These are phyloP conservation scores for Panopea generosa DNA, from an alignment of 2,888 invertebrate species.

Conservation along the genomic window DNA sequence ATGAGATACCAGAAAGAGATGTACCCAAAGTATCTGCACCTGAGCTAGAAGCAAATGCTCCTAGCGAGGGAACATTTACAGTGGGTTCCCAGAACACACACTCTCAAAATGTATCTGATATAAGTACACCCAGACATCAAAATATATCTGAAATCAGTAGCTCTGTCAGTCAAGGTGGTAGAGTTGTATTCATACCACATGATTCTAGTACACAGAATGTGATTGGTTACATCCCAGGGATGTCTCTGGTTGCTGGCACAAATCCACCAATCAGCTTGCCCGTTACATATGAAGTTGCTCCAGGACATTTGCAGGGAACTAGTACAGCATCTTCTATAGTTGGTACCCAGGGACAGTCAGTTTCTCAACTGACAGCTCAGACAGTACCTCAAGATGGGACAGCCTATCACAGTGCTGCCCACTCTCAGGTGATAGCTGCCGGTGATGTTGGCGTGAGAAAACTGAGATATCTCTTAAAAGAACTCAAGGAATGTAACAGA, in stretches of 20 bases:
- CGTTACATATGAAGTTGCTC: conserved; percentile 35
- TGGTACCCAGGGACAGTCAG: conserved; percentile 38
- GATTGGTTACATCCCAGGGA: conserved; percentile 59
- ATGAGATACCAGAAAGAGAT: conserved; percentile 57
- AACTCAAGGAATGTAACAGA: conserved; percentile 72
- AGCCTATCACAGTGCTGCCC: conserved; percentile 39
- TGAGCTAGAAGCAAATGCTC: background rate
- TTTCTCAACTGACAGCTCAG: conserved; percentile 7
- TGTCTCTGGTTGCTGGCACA: conserved; percentile 35
- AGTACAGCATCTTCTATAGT: conserved; percentile 42
- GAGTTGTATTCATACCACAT: conserved; percentile 58
- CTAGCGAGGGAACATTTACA: conserved; percentile 4
- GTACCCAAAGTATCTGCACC: conserved; percentile 3
- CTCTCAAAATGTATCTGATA: conserved; percentile 51
- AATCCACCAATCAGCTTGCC: conserved; percentile 57
- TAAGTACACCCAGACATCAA: conserved; percentile 48
- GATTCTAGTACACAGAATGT: conserved; percentile 57
- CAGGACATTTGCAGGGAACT: conserved; percentile 11
- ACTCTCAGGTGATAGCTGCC: conserved; percentile 51
- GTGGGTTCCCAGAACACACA: conserved; percentile 22
- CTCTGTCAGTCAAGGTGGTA: conserved; percentile 45
- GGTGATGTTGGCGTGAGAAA: conserved; percentile 69
- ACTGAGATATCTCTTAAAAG: conserved; percentile 69
- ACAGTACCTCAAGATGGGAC: conserved; percentile 25
- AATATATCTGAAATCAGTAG: conserved; percentile 42